Conservation (phyloP, 2,113 vertebrate genomes). For the Nothoprocta perdicaria region DNA sequence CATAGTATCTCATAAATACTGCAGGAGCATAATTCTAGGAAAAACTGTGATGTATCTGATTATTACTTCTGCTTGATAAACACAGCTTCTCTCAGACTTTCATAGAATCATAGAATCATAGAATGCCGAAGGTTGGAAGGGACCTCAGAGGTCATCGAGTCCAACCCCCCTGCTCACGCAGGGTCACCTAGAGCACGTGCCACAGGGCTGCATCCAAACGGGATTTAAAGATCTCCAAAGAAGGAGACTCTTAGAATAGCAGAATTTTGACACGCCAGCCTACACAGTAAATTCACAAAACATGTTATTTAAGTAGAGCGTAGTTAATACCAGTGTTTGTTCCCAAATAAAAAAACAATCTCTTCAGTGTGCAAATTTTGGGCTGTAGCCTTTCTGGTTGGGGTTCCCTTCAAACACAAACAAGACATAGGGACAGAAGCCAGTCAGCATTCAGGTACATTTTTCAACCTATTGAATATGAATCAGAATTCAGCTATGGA, state of each 20-base stretch:
- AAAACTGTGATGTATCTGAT: neutral
- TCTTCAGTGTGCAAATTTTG: neutral
- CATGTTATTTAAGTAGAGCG: neutral
- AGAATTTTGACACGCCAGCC: neutral
- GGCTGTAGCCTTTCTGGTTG: neutral
- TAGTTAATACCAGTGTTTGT: constrained; percentile 19
- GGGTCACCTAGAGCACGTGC: too few relatives aligned
- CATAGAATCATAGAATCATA: too few relatives aligned
- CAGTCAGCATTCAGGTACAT: neutral
- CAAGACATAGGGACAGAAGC: neutral
- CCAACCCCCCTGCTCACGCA: too few relatives aligned
- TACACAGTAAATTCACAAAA: constrained; percentile 10
- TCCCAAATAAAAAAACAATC: constrained; percentile 28
- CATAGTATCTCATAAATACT: neutral
- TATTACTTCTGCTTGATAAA: constrained; percentile 17
- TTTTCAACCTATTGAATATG: neutral
- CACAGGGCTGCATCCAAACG: too few relatives aligned
- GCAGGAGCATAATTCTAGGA: neutral
- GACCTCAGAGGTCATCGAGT: too few relatives aligned
- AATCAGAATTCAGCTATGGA: neutral
- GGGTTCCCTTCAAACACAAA: neutral
- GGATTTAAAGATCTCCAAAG: too few relatives aligned
- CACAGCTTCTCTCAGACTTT: neutral
- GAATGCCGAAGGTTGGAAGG: too few relatives aligned
- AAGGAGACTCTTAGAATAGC: neutral